Conservation (phyloP, 2,888 invertebrate genomes). For the Orthosia gothica region DNA sequence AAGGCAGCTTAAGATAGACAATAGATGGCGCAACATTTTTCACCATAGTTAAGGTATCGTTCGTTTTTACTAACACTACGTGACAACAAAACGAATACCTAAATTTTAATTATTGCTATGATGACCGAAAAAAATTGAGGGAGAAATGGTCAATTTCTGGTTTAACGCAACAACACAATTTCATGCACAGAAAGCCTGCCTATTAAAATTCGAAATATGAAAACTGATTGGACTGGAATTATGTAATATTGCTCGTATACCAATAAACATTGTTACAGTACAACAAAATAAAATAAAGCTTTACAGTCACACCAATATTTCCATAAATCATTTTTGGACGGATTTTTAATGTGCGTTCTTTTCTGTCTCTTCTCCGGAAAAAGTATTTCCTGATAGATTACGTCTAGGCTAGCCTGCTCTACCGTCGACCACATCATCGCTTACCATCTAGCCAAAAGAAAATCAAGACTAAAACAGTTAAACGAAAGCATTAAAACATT, state of each 20-base stretch:
- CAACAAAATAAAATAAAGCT: no score
- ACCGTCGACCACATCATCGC: no score
- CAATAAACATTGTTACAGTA: neutral
- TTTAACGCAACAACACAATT: no score
- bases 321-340: no score
- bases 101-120: no score
- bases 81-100: neutral
- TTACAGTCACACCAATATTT: no score
- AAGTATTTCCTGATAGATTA: no score
- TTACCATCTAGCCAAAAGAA: no score
- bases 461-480: constrained; percentile 1
- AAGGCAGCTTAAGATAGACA: neutral
- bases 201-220: neutral
- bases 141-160: no score
- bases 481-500: constrained; percentile 34
- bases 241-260: neutral
- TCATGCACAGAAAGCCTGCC: neutral
- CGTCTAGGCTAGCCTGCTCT: no score
- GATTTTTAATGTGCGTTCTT: no score
- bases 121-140: neutral
- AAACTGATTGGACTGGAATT: constrained; percentile 4
- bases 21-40: constrained; percentile 5
- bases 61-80: neutral
- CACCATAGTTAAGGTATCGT: neutral
- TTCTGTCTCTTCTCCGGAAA: no score